Base-by-base conservation (phyloP, 92 coral and sea anemone species). In the Zoanthus solanderi region DNA sequence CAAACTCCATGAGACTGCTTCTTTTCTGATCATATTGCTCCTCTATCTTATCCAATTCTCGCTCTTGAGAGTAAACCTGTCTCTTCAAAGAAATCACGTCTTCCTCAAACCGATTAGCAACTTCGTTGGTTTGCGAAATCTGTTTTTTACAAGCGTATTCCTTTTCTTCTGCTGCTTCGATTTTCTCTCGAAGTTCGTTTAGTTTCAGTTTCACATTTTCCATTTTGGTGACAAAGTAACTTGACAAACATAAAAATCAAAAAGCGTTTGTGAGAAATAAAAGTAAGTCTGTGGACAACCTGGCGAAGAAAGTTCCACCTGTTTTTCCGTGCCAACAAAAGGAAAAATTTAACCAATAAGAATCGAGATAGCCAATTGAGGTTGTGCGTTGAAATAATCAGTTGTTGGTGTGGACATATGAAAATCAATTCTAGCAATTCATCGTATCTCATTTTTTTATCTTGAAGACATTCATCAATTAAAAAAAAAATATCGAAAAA, bases 81-180 rank as follows among this genome's bases (percentile, higher is more conserved):
- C 94, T 68, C 45, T 72, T 88, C 75, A 91, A 32, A 2, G 94
- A 90, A 8, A 47, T 79, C 0, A 42, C 79, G 31, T 91, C 89
- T 30, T 88, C 90, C 7, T 91, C 94, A 11, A 52, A 57, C 42
- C 87, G 87, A 52, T 88, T 80, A 16, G 94, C 94, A 31, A 87
- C 72, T 30, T 88, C 72, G 16, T 34, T 18, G 32, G 31, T 84
- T 57, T 78, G 83, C 29, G 61, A 86, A 2, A 91, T 80, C 60
- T 89, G 85, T 81, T 86, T 89, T 63, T 82, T 84, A 9, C 93
- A 91, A 15, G 50, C 73, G 45, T 44, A 71, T 54, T 91, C 94
- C 15, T 90, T 63, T 57, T 95, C 92, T 46, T 95, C 98, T 7
- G 92, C 80, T 29, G 87, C 94, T 10, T 95, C 98, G 16, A 95